Percentiles rank a stretch among this genome's conserved stretches.
phyloP scores from a whole-genome alignment of 2,113 vertebrate genomes.

The Dasyprocta punctata region DNA sequence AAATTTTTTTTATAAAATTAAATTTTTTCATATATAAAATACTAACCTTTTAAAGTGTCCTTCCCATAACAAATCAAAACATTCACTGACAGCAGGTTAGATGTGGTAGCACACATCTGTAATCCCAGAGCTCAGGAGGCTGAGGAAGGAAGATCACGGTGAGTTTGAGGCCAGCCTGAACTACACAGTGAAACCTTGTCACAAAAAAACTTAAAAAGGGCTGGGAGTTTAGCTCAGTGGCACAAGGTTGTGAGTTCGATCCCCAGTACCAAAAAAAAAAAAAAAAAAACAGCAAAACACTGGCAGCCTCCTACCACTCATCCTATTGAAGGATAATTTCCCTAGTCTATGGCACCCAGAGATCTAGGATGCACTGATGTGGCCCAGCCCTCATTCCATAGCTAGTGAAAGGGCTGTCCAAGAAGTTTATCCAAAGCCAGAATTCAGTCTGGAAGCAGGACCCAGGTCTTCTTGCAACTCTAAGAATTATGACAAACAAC shows the following conservation, averaged over 20 bases:
- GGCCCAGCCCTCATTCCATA: not conserved
- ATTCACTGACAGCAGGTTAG: not conserved
- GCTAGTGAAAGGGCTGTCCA: not conserved
- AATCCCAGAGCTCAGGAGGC: not conserved
- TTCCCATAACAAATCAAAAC: not conserved
- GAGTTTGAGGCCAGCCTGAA: not conserved
- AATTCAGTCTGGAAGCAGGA: not conserved
- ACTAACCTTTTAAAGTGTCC: not conserved
- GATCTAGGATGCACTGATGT: not conserved
- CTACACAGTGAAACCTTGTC: not conserved
- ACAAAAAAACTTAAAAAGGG: too few species aligned
- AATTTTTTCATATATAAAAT: not conserved
- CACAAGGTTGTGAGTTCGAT: too few species aligned
- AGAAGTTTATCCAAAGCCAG: too few species aligned
- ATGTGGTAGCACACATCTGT: not conserved
- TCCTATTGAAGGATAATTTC: not conserved
- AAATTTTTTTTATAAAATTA: not conserved
- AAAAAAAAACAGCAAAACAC: not conserved
- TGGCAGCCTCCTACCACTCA: not conserved
- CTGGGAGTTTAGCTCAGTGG: too few species aligned
- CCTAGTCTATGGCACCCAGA: not conserved
- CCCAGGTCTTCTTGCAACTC: not conserved
- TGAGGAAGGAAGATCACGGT: not conserved
- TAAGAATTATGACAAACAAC: not conserved
- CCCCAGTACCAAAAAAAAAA: too few species aligned